Evolutionary conservation across 2,113 vertebrate species (phyloP).

Genomic region (Lampris megalopsis): DNA sequence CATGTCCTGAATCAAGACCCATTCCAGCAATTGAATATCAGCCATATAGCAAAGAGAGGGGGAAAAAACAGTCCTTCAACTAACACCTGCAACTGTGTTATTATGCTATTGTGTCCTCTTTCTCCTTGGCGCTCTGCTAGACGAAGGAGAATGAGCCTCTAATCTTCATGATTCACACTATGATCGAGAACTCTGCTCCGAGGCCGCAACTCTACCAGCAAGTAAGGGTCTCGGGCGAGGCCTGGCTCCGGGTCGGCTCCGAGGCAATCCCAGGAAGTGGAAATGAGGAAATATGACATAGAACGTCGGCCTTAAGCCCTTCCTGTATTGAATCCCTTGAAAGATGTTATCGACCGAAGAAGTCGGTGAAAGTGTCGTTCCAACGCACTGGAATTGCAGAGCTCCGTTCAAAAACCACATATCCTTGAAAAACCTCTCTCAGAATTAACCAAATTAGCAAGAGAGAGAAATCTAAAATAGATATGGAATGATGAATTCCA

Average conservation of each 20-base stretch:
- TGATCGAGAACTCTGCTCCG: slow-evolving; percentile 99
- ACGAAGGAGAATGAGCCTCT: slow-evolving; percentile 99
- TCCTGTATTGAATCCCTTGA: too few relatives aligned
- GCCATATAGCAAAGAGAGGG: neutral
- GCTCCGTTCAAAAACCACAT: neutral
- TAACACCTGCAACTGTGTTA: slow-evolving; percentile 86
- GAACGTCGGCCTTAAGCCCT: too few relatives aligned
- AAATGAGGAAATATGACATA: too few relatives aligned
- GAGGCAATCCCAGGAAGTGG: slow-evolving; percentile 54
- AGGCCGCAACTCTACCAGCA: slow-evolving; percentile 99
- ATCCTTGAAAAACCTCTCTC: neutral
- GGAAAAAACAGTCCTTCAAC: neutral
- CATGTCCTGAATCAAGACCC: neutral
- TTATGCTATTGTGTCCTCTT: slow-evolving; percentile 80
- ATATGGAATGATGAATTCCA: too few relatives aligned
- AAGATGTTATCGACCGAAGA: too few relatives aligned
- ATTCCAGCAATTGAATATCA: neutral
- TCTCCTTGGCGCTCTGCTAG: slow-evolving; percentile 85
- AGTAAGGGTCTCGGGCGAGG: slow-evolving; percentile 91
- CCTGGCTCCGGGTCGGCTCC: slow-evolving; percentile 44
- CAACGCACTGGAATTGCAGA: neutral
- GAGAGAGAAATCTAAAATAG: neutral
- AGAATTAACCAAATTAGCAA: neutral
- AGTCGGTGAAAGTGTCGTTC: slow-evolving; percentile 9
- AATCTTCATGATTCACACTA: slow-evolving; percentile 99